phyloP scores from a whole-genome alignment of 2,888 invertebrate genomes.

The Aleiodes alternator region DNA sequence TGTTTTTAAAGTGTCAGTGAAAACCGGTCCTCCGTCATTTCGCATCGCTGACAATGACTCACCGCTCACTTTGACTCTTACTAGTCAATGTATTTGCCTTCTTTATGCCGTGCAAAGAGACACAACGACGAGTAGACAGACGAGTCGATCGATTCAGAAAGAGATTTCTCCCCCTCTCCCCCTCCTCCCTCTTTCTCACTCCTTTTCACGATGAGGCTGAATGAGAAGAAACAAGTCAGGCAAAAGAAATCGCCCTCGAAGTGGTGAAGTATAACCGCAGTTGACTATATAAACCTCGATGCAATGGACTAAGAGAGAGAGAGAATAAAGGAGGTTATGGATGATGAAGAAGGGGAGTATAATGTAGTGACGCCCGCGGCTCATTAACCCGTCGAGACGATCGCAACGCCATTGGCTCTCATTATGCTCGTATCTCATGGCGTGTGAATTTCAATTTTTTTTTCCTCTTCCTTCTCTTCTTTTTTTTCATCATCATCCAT shows the following conservation, averaged over 20 bases:
- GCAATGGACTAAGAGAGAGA: background rate
- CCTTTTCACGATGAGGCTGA: conserved; percentile 18
- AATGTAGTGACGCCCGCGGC: conserved; percentile 50
- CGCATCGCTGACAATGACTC: conserved; percentile 68
- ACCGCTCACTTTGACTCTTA: conserved; percentile 54
- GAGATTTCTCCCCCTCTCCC: conserved; percentile 53
- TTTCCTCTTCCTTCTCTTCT: background rate
- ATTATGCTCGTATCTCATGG: conserved; percentile 51
- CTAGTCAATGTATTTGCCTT: conserved; percentile 46
- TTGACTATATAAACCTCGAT: conserved; percentile 23
- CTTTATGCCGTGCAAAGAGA: background rate
- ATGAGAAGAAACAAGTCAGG: conserved; percentile 21
- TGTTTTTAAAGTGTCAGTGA: conserved; percentile 55
- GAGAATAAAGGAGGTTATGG: conserved; percentile 8
- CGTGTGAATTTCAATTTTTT: conserved; percentile 31
- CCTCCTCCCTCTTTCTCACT: background rate
- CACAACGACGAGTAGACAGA: conserved; percentile 57
- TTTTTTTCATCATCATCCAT: too few species aligned
- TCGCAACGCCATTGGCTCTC: conserved; percentile 55
- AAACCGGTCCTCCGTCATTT: conserved; percentile 67
- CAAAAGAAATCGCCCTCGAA: conserved; percentile 37
- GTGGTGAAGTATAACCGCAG: conserved; percentile 22
- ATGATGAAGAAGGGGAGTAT: conserved; percentile 35
- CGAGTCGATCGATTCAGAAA: conserved; percentile 56
- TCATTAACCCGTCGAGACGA: conserved; percentile 61